Percentiles rank a stretch among this genome's conserved stretches.
phyloP scores from a whole-genome alignment of 2,113 vertebrate species.

The Xiphophorus couchianus region DNA sequence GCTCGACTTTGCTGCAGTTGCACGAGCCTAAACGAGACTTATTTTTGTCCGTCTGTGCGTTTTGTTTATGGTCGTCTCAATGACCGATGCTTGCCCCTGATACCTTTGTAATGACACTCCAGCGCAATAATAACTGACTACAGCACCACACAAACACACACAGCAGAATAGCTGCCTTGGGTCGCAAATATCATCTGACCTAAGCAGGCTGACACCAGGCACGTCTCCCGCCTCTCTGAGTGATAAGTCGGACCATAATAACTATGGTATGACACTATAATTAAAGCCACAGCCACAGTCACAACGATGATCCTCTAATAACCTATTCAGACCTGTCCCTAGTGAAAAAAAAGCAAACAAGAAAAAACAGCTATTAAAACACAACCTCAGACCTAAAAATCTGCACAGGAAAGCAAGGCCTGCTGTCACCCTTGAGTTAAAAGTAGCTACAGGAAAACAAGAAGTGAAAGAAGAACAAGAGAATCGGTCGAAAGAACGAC shows the following conservation, averaged over 20 bases:
- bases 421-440: slow-evolving; percentile 26
- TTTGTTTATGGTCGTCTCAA: slow-evolving; percentile 62
- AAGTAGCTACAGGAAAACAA: slow-evolving; percentile 28
- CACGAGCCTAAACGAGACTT: slow-evolving; percentile 19
- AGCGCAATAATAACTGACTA: slow-evolving; percentile 73
- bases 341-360: not conserved
- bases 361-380: slow-evolving; percentile 53
- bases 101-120: slow-evolving; percentile 75
- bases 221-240: slow-evolving; percentile 60
- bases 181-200: slow-evolving; percentile 77
- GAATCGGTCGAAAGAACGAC: slow-evolving; percentile 14
- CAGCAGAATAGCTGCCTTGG: slow-evolving; percentile 60
- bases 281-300: slow-evolving; percentile 61
- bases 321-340: slow-evolving; percentile 58
- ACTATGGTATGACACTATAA: slow-evolving; percentile 67
- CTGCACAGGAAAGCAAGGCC: slow-evolving; percentile 51
- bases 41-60: slow-evolving; percentile 50
- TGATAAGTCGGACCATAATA: slow-evolving; percentile 75
- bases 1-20: slow-evolving; percentile 10
- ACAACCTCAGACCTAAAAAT: slow-evolving; percentile 42
- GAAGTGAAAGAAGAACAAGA: slow-evolving; percentile 66
- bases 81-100: slow-evolving; percentile 60
- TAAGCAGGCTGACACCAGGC: slow-evolving; percentile 66
- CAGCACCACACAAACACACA: slow-evolving; percentile 56
- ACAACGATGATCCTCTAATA: slow-evolving; percentile 70